phyloP scores from a whole-genome alignment of 1,140 invertebrate genomes.

The Drosophila eugracilis region DNA sequence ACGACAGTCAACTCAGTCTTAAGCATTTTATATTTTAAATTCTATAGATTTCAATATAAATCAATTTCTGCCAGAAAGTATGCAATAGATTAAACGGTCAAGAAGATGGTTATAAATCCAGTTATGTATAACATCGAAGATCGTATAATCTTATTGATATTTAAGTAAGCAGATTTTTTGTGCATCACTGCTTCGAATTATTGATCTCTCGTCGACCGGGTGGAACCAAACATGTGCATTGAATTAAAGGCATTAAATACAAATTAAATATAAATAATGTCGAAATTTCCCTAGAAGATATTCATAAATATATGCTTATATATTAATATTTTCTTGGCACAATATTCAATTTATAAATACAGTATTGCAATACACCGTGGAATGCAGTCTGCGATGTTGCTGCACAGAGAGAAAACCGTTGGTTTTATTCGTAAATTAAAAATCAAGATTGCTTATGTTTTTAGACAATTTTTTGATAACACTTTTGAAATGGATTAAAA shows the following conservation, averaged over 20 bases:
- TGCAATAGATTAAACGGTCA: background rate
- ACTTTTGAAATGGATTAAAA: no score
- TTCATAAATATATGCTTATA: conserved; percentile 40
- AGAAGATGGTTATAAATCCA: background rate
- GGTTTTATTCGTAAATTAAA: background rate
- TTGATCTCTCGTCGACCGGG: conserved; percentile 38
- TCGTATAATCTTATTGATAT: background rate
- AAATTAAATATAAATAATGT: conserved; percentile 36
- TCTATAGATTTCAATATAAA: no score
- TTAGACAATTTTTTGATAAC: no score
- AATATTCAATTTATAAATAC: conserved; percentile 83
- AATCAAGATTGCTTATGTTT: no score
- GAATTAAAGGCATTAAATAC: conserved; percentile 23
- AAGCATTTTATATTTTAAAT: no score
- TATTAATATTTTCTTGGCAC: conserved; percentile 76
- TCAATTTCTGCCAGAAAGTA: conserved; percentile 3
- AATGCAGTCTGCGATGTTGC: conserved; percentile 55
- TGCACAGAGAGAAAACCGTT: background rate
- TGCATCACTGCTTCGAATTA: background rate
- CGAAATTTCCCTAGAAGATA: conserved; percentile 7
- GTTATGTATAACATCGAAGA: no score
- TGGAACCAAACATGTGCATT: conserved; percentile 11
- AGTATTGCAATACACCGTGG: conserved; percentile 73
- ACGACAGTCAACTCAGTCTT: no score
- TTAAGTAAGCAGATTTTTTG: background rate